Base-by-base conservation (phyloP, 2,888 invertebrate species). In the Lamellibrachia columna region DNA sequence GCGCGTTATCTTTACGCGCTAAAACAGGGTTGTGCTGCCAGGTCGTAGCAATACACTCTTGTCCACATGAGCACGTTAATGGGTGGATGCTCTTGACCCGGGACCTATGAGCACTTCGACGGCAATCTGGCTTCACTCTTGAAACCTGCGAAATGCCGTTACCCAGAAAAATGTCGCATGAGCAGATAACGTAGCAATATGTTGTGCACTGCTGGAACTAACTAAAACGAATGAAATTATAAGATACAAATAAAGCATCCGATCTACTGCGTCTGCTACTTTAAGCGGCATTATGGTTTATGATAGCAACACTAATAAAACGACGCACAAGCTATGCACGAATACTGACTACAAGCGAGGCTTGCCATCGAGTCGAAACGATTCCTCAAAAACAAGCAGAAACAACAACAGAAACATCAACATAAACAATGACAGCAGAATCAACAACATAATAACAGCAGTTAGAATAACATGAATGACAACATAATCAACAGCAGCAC, bases 81-180 rank as follows among this genome's bases (percentile, higher is more conserved):
- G 75, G 75, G 75, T 75, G 75, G 75, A 75, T 75, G 22, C 75
- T 75, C 75, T 75, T 75, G 75, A 75, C 75, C 75, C 75, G 75
- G 6, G 22, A 75, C 75, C 75, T 15, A n/a, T 22, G 75, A 75
- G 6, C 75, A 75, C 75, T 75, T 22, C 75, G 15, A 22, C 4
- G 0, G 75, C n/a, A 15, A 75, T n/a, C 75, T 75, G 75, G 75
- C n/a, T 75, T 22, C 22, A 11, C 75, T 75, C 75, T 75, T 15
- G 75, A 22, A n/a, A 75, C 75, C 6, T 22, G 75, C 75, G 55
- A 75, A 75, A 75, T 60, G 15, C 60, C 22, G 22, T 22, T 60
- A 60, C 60, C 11, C 60, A 9, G 60, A 60, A 60, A 60, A 60
- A 22, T 60, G 22, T 11, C 60, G 60, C 60, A 60, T 9, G 60